Conservation (phyloP, 1,140 invertebrate species). For the Trinorchestia longiramus region DNA sequence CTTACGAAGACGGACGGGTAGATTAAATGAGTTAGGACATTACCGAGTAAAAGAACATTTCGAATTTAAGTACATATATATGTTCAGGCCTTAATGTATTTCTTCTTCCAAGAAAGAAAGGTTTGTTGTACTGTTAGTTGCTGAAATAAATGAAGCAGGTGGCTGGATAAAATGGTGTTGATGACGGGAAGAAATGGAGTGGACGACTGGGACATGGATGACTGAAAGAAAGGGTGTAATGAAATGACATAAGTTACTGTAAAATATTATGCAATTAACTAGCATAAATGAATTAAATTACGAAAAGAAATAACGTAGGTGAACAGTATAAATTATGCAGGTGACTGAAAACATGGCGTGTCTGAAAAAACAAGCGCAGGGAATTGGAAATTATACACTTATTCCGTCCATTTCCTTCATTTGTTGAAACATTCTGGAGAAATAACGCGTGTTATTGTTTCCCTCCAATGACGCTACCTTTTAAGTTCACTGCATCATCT, state of each 20-base stretch:
- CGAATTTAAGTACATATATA: not conserved
- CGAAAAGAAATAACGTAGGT: not conserved
- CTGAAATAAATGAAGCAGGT: no score
- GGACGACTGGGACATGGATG: no score
- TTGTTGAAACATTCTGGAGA: not conserved
- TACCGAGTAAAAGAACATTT: not conserved
- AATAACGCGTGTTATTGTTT: not conserved
- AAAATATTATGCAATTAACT: no score
- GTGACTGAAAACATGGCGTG: not conserved
- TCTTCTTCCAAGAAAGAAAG: no score
- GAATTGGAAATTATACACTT: not conserved
- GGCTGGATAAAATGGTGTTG: no score
- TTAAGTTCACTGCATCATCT: not conserved
- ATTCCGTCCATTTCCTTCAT: not conserved
- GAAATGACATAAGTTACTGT: no score
- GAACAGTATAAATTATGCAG: not conserved
- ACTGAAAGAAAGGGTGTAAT: no score
- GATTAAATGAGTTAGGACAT: not conserved
- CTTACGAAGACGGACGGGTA: not conserved
- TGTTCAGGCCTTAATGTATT: not conserved
- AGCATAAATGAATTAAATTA: not conserved
- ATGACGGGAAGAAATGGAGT: no score
- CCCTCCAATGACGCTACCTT: not conserved
- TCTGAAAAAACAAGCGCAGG: not conserved
- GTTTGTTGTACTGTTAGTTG: no score